Evolutionary conservation across 2,888 invertebrate species (phyloP), one percentile per base, ranked within the genome.

Genomic region (Brassicogethes aeneus): DNA sequence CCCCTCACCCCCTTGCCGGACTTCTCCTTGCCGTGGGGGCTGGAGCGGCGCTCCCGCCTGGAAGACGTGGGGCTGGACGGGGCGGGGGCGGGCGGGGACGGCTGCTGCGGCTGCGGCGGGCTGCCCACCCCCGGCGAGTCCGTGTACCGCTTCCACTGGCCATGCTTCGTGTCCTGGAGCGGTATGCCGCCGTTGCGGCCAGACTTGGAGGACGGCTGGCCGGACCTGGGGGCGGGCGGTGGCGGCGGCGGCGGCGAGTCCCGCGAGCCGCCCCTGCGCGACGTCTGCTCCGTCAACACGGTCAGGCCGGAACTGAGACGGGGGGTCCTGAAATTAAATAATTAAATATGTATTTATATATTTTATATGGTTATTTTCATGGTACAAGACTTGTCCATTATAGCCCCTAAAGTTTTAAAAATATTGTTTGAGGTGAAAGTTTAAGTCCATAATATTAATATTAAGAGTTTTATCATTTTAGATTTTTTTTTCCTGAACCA

Each of bases 121-220:
- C 76, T 72, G 16, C 79, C 77, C 34, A 79, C 77, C 42, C 78
- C 79, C 10, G 79, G 77, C 13, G 77, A 77, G 59, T 79, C 78
- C 16, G 76, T 77, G 56, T 79, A 79, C 50, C 78, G 73, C 64
- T 78, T 79, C 78, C 78, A 79, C 37, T 78, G 77, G 47, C 10
- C 5, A 36, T 62, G 61, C 36, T 59, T 58, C 15, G 51, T 41
- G 39, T 61, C 61, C 46, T 56, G 58, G 13, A 57, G 48, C 37
- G 56, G 51, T 8, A 49, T 70, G 64, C 41, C 56, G 50, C 41
- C 56, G 50, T 60, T 63, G 16, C 61, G 46, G 23, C 41, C 55
- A 48, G 59, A 62, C 16, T 61, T 46, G 17, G 55, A 52, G 8
- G 59, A 52, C 46, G 59, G 56, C 14, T 62, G 62, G 33, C 56